phyloP scores from a whole-genome alignment of 1,140 invertebrate genomes.

The Brachionus rubens region DNA sequence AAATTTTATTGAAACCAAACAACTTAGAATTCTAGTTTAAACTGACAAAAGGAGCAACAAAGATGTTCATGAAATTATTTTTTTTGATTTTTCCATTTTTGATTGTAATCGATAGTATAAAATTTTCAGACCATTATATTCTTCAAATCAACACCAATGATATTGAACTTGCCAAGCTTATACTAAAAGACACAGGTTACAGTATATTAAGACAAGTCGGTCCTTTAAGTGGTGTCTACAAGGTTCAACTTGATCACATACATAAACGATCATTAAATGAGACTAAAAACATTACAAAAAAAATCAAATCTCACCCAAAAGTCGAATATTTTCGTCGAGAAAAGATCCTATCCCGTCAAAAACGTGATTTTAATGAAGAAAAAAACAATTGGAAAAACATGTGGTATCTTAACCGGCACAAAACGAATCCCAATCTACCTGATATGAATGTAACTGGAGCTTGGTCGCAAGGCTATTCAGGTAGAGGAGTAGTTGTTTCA shows the following conservation, averaged over 20 bases:
- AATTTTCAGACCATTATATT: not conserved
- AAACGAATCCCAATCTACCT: not conserved
- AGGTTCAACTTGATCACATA: not conserved
- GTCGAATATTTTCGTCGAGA: slow-evolving; percentile 9
- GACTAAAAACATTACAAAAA: not conserved
- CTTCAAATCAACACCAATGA: slow-evolving; percentile 14
- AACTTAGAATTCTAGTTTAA: no score
- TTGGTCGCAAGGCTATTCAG: slow-evolving; percentile 58
- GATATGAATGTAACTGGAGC: slow-evolving; percentile 65
- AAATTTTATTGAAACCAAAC: no score
- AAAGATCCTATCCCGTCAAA: not conserved
- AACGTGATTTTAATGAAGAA: slow-evolving; percentile 29
- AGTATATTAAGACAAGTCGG: not conserved
- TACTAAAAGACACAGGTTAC: not conserved
- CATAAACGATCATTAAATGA: not conserved
- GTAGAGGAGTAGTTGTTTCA: slow-evolving; percentile 56
- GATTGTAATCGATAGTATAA: not conserved
- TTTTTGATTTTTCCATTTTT: no score
- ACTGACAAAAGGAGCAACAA: no score
- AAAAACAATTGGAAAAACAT: slow-evolving; percentile 28
- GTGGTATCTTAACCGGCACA: slow-evolving; percentile 42
- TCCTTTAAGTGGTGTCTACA: not conserved
- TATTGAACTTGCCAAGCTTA: not conserved
- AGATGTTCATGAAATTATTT: no score
- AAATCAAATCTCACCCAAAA: not conserved